Base-by-base conservation (phyloP, 1,140 invertebrate species). In the Phocides pigmalion region DNA sequence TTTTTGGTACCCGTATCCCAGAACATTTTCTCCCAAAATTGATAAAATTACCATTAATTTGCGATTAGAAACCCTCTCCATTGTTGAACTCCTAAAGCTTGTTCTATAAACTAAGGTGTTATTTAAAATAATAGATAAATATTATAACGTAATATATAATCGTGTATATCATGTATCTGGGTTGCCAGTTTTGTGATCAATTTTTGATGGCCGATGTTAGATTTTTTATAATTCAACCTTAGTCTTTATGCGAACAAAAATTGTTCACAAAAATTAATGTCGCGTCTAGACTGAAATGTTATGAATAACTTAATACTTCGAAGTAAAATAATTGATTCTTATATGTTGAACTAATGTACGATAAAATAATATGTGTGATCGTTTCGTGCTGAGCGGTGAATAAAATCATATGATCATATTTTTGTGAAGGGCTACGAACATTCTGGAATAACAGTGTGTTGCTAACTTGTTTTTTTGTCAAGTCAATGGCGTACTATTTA, bases 81-180 rank as follows among this genome's bases (percentile, higher is more conserved):
- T 61, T 84, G 82, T 87, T 87, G 76, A 53, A 70, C 66, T 85
- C 81, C 82, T 68, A 69, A 72, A 44, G 80, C 79, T 85, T 84
- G 47, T 76, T 78, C 62, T 67, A n/a, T 66, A 59, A 35, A 20
- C 12, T 64, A 62, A 62, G 54, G 54, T 70, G 70, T 63, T 73
- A 68, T 72, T 65, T 67, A 66, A 72, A 61, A 51, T 51, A 44
- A 35, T 44, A 35, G 19, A 41, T 63, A 63, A 63, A 39, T 32
- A 11, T 32, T 5, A 11, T 32, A n/a, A 11, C n/a, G 5, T 32
- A 32, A 32, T 11, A 4, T 28, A 8, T 28, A 28, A 28, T 6
- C n/a, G n/a, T 56, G 35, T 56, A 39, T 49, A 65, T 65, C 54
- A n/a, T 47, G 51, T 68, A 41, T 66, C 62, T 67, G 70, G 63